Conservation (phyloP, 1,140 invertebrate species). For the Apis laboriosa region DNA sequence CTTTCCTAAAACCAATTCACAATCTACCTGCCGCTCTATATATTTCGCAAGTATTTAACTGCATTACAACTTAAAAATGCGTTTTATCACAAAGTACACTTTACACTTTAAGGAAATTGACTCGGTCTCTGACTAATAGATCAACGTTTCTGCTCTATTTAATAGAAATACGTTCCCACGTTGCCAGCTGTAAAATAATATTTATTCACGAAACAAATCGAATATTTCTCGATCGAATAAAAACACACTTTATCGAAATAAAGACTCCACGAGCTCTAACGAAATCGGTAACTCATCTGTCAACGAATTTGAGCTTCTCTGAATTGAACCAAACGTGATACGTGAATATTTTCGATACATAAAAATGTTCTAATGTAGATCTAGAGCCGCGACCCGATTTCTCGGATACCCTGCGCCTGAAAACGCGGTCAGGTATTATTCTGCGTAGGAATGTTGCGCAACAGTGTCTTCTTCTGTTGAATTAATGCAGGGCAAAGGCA, state of each 20-base stretch:
- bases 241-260: no score
- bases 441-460: constrained; percentile 42
- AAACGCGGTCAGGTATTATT: constrained; percentile 60
- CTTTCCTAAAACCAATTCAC: no score
- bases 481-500: constrained; percentile 30
- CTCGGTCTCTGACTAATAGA: neutral
- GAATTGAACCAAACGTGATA: neutral
- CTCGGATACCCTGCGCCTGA: neutral
- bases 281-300: no score
- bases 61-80: no score
- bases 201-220: no score
- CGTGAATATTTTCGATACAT: neutral
- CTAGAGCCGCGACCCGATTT: constrained; percentile 33
- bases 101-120: neutral
- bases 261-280: no score
- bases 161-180: neutral
- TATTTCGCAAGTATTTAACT: no score
- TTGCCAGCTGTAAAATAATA: neutral
- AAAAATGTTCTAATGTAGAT: neutral
- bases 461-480: constrained; percentile 5
- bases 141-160: neutral
- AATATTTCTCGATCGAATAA: neutral
- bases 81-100: neutral
- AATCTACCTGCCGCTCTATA: no score
- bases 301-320: neutral